Evolutionary conservation across 2,797 vertebrate species (phyloP).

Genomic region (Choloepus didactylus): DNA sequence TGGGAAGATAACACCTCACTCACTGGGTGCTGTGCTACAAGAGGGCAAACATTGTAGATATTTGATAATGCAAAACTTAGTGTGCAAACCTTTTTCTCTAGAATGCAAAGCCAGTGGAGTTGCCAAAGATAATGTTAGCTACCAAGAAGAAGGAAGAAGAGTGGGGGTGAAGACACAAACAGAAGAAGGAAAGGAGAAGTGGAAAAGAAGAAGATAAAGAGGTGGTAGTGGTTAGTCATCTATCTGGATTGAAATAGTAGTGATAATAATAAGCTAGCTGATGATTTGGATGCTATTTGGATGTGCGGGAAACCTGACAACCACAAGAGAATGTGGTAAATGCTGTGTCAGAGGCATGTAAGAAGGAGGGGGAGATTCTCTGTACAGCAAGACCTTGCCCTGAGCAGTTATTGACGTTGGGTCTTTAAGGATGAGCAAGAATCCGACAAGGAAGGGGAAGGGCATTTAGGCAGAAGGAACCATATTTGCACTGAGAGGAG

Average conservation of each 20-base stretch:
- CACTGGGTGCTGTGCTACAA: background rate
- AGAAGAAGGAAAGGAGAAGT: background rate
- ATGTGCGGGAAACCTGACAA: background rate
- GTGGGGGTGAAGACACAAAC: background rate
- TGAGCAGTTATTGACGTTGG: background rate
- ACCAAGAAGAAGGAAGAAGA: background rate
- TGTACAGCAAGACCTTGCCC: accelerated
- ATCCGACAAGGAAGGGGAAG: background rate
- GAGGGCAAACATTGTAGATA: background rate
- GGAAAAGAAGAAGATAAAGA: background rate
- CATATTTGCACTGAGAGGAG: accelerated
- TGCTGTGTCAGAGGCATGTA: accelerated
- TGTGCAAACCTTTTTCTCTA: background rate
- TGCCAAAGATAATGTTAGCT: background rate
- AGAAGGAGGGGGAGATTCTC: accelerated
- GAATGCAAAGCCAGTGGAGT: background rate
- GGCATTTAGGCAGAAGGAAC: background rate
- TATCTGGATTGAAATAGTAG: background rate
- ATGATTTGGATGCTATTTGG: background rate
- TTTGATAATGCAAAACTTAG: background rate
- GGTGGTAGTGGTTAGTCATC: background rate
- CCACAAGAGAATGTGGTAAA: accelerated
- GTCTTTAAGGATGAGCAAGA: background rate
- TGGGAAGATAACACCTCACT: background rate
- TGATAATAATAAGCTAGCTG: accelerated